phyloP scores from a whole-genome alignment of 2,888 invertebrate species.

The Salpingus planirostris region DNA sequence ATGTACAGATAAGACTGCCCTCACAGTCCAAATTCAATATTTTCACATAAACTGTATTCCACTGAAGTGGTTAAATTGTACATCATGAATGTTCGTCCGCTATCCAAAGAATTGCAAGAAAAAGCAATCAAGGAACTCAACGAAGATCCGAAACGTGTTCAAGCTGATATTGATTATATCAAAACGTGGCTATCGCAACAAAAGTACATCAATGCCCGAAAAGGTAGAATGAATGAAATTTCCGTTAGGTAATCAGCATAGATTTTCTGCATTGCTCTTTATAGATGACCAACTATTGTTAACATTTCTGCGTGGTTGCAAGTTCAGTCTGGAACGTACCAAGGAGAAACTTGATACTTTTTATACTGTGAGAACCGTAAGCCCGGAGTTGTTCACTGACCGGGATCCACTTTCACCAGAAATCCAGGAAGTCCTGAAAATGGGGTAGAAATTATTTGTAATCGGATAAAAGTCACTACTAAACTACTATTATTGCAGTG shows the following conservation, averaged over 20 bases:
- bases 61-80: constrained; percentile 8
- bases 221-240: too few species aligned
- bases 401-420: constrained; percentile 35
- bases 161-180: constrained; percentile 44
- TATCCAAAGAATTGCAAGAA: constrained; percentile 43
- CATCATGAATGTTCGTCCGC: constrained; percentile 9
- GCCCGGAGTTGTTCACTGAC: constrained; percentile 45
- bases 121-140: constrained; percentile 46
- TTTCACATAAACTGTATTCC: too few species aligned
- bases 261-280: constrained; percentile 12
- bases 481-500: too few species aligned
- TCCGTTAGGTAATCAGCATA: too few species aligned
- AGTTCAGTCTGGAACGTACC: constrained; percentile 39
- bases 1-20: too few species aligned
- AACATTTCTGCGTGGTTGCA: constrained; percentile 55
- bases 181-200: constrained; percentile 51
- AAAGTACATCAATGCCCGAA: constrained; percentile 48
- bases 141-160: constrained; percentile 45
- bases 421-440: constrained; percentile 14
- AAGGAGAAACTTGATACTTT: constrained; percentile 54
- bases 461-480: too few species aligned
- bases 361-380: constrained; percentile 45
- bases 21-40: too few species aligned
- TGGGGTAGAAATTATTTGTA: constrained; percentile 11
- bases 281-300: constrained; percentile 57